Evolutionary conservation across 1,140 invertebrate genomes (phyloP), one percentile per base, ranked within the genome.

Genomic region (Cydia strobilella): DNA sequence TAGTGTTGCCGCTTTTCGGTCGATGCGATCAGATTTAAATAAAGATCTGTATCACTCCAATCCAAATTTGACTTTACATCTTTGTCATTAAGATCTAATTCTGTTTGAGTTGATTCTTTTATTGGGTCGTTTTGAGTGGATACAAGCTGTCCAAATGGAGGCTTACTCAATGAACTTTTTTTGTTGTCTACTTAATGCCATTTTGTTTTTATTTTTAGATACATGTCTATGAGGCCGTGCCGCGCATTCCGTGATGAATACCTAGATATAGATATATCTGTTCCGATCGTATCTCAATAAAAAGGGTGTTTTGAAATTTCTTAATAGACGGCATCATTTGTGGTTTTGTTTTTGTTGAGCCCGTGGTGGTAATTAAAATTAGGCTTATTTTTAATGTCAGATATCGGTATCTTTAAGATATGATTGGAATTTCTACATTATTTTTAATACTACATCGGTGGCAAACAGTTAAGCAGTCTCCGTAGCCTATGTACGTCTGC

Each of bases 131-230:
- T 77, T 76, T 75, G 35, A 10, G 59, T 18, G 74, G 73, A 45
- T 62, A 65, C 63, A 25, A 0, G 66, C 39, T 76, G 76, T 74
- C 76, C 73, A 80, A 78, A 77, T 72, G 51, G 51, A 80, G 79
- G 77, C 76, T 78, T 82, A 80, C 77, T 86, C 82, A 87, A 84
- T 87, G 84, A 84, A 87, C 77, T 77, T 83, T 85, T 84, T 86
- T 85, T 72, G 63, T 77, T 85, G 82, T 85, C 89, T 90, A 89
- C 87, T 92, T 89, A 89, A 85, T 83, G 80, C 77, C 80, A 87
- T 90, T 90, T 90, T 90, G 86, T 89, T 92, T 83, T 91, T 91
- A 86, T 89, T 88, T 86, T 82, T 79, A 76, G 79, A 81, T 84
- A 87, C 83, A 85, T 82, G 76, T 80, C 83, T 80, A 80, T 73